Percentiles rank a stretch among this genome's conserved stretches.
Conservation (phyloP, 2,797 vertebrate species). For the Coluber constrictor region DNA sequence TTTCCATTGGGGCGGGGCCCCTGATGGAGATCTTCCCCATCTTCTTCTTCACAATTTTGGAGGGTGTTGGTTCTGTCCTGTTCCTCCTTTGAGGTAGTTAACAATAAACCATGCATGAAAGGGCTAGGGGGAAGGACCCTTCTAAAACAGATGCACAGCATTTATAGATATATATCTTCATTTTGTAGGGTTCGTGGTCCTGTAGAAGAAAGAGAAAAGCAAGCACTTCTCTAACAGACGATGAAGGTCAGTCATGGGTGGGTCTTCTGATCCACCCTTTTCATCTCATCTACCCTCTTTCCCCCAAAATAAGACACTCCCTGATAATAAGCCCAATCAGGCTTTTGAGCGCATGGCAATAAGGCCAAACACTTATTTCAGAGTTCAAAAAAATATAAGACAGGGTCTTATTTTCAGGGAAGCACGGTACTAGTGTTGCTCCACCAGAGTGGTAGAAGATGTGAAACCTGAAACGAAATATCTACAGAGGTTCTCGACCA, state of each 20-base stretch:
- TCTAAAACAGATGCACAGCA: not conserved
- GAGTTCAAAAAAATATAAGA: no score
- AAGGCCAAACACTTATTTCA: no score
- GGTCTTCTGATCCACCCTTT: not conserved
- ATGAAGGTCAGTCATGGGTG: constrained; percentile 65
- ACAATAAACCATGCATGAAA: not conserved
- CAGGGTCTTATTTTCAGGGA: no score
- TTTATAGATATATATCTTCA: constrained; percentile 9
- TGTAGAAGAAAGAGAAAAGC: constrained; percentile 82
- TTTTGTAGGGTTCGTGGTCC: constrained; percentile 65
- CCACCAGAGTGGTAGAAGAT: not conserved
- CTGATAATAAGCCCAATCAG: no score
- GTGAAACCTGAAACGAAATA: not conserved
- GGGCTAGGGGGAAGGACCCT: not conserved
- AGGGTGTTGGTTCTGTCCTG: no score
- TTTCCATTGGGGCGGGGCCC: not conserved
- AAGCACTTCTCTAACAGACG: constrained; percentile 75
- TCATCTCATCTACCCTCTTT: not conserved
- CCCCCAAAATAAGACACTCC: no score
- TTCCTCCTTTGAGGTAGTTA: not conserved
- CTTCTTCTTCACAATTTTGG: not conserved
- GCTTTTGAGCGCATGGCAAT: no score
- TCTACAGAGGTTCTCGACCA: no score
- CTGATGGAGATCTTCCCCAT: not conserved
- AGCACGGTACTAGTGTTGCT: not conserved